Evolutionary conservation across 2,888 invertebrate genomes (phyloP), one percentile per base, ranked within the genome.

Genomic region (Campaea margaritaria): DNA sequence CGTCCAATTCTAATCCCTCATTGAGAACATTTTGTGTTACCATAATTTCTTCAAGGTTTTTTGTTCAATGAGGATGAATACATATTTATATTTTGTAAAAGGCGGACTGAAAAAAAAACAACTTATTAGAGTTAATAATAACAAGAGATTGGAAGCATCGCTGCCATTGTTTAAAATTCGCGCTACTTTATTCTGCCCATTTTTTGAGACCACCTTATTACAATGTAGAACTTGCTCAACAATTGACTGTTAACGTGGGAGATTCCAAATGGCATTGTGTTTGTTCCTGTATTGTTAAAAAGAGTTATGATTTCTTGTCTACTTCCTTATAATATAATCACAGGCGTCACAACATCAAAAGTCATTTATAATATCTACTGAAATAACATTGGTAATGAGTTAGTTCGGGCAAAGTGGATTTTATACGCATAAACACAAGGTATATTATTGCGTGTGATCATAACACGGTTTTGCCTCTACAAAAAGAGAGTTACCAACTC

Each of bases 171-270:
- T 44, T 12, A 45, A 14, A 34, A 47, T 48, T 39, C 16, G 47
- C 51, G 34, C 42, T 21, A 43, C 43, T 51, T 47, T 21, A 55
- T 51, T 58, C 45, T 52, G 16, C 38, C 31, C 48, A 62, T 67
- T 69, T 66, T 62, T 39, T 58, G 49, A 61, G 52, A 53, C 52
- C 58, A 59, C 46, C 67, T 72, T 71, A 72, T 74, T 73, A 70
- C 64, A 68, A 70, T 73, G 75, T 66, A 71, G 69, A 76, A n/a
- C 39, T 61, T 61, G 50, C 60, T 48, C 55, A 74, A 82, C 87
- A 82, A 86, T 85, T 70, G 84, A 74, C 75, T 73, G 79, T 82
- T 75, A 80, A 81, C 82, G 81, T 89, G 87, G 75, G 89, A 86
- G 72, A 72, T 50, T 74, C 57, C 38, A 46, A 50, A 54, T 44